phyloP scores from a whole-genome alignment of 2,113 vertebrate genomes.

The Labrus mixtus region DNA sequence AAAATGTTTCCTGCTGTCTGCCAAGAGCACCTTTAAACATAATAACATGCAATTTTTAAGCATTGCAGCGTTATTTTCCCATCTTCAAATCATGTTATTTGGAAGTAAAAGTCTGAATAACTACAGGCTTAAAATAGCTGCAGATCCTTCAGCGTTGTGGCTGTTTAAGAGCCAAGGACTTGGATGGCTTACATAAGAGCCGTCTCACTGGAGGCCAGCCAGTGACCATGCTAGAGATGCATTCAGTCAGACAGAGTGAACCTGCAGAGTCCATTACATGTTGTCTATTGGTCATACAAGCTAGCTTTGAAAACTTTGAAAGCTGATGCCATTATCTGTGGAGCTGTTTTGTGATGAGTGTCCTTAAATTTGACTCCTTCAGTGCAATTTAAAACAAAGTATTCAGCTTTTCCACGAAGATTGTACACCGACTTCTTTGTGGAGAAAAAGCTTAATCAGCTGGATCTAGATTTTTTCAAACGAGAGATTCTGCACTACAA shows the following conservation, averaged over 20 bases:
- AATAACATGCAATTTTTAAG: background rate
- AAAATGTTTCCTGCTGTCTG: background rate
- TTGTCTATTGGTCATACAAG: background rate
- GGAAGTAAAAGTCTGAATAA: conserved; percentile 41
- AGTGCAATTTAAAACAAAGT: background rate
- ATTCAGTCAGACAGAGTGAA: conserved; percentile 6
- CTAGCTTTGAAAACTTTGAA: background rate
- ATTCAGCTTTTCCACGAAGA: background rate
- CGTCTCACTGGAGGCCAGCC: conserved; percentile 32
- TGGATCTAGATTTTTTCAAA: conserved; percentile 11
- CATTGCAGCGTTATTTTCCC: background rate
- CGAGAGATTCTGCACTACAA: background rate
- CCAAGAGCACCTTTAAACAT: background rate
- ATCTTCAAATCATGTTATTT: conserved; percentile 15
- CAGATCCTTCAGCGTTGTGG: conserved; percentile 34
- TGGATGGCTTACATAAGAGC: conserved; percentile 60
- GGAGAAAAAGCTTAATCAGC: background rate
- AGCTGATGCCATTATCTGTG: too few relatives aligned
- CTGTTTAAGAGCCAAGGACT: conserved; percentile 43
- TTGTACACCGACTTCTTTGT: background rate
- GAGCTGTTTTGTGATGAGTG: background rate
- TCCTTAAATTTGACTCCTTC: background rate
- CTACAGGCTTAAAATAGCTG: conserved; percentile 56
- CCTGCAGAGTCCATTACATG: background rate
- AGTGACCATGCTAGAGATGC: conserved; percentile 24